Evolutionary conservation across 1,140 invertebrate genomes (phyloP), one percentile per base, ranked within the genome.

Genomic region (Anoplophora glabripennis): DNA sequence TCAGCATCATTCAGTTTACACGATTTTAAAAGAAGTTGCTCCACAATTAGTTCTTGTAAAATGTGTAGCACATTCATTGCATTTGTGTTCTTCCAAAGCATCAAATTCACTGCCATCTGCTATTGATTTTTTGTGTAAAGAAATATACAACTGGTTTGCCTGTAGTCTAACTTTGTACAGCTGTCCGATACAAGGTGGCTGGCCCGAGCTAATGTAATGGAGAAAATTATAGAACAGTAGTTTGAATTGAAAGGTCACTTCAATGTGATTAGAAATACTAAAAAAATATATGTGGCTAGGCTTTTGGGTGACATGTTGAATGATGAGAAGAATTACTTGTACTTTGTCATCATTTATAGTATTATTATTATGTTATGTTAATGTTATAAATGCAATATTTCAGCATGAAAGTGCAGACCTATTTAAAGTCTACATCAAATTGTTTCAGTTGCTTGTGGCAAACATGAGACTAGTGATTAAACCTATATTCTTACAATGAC

Each of bases 401-500:
- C 51, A 53, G 21, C 51, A 53, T 15, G 21, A 4, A n/a, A 36
- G 40, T 37, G 51, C 7, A 37, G 35, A 53, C 40, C 34, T 37
- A 37, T 53, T 36, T 38, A 34, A 53, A 18, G 14, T 53, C 18
- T 53, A 53, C 9, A 36, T 38, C 8, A 35, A 53, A 38, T 18
- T 53, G n/a, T 38, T 38, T 53, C 28, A 37, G 28, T 37, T 53
- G 12, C 44, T 46, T 35, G 37, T 53, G 40, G 40, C 51, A 38
- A 15, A 12, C 15, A 38, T 38, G 40, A 37, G 51, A 38, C 36
- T 53, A 17, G 35, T 53, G 7, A 53, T 53, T 17, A 53, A 21
- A 37, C 51, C 51, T 36, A 53, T 53, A 53, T 53, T 53, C 21
- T 38, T 53, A 53, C 34, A 53, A 3, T 18, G 40, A 15, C 37